Evolutionary conservation across 2,113 vertebrate genomes (phyloP).

Genomic region (Anolis carolinensis): DNA sequence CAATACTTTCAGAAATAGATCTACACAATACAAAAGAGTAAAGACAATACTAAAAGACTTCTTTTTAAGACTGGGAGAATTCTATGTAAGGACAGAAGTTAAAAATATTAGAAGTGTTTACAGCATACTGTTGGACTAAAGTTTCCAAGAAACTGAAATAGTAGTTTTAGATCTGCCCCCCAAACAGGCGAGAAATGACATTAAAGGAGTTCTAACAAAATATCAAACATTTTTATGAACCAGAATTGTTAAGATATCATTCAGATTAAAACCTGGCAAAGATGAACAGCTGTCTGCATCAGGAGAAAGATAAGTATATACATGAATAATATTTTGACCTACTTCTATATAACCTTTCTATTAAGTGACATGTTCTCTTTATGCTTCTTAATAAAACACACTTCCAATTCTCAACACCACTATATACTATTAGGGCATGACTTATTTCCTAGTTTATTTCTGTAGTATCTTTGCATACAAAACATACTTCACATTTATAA

Average conservation of each 20-base stretch:
- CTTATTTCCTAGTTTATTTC: no score
- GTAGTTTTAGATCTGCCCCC: background rate
- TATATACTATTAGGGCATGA: no score
- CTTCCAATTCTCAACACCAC: no score
- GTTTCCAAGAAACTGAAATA: background rate
- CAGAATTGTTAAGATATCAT: background rate
- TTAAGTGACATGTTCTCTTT: no score
- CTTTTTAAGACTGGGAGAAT: background rate
- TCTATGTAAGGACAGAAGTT: background rate
- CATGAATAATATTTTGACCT: background rate
- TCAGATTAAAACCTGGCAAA: background rate
- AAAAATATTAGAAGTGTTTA: background rate
- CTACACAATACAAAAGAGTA: conserved; percentile 2
- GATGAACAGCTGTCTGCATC: background rate
- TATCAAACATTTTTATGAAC: background rate
- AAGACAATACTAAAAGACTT: background rate
- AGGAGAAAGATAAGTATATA: background rate
- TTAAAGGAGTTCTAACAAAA: background rate
- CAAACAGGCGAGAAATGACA: background rate
- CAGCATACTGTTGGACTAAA: background rate
- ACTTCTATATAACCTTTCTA: no score
- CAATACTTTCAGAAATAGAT: background rate
- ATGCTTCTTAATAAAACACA: no score
- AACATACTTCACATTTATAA: background rate
- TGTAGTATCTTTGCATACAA: no score